Conservation (phyloP, 2,797 vertebrate genomes). For the Gambusia yucatana region DNA sequence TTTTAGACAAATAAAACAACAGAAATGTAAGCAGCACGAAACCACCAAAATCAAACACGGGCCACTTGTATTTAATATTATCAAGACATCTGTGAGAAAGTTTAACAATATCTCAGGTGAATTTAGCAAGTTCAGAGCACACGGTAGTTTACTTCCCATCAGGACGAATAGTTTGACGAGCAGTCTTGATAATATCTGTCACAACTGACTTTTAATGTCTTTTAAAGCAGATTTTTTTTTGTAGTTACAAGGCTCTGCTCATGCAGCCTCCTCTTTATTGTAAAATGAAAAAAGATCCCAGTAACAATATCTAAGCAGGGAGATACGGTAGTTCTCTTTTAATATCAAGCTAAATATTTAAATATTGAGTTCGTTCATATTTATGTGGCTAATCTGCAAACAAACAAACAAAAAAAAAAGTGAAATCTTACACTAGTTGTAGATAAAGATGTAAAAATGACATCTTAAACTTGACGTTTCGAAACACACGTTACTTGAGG, state of each 20-base stretch:
- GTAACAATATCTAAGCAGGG: constrained; percentile 47
- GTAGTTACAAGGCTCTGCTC: constrained; percentile 67
- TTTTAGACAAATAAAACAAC: constrained; percentile 65
- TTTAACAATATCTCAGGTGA: constrained; percentile 47
- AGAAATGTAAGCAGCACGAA: constrained; percentile 74
- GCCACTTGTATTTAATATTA: constrained; percentile 57
- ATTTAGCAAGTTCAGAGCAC: constrained; percentile 28
- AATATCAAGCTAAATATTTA: constrained; percentile 64
- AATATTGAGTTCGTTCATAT: constrained; percentile 47
- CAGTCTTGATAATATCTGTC: constrained; percentile 56
- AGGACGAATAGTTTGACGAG: constrained; percentile 23
- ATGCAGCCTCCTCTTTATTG: constrained; percentile 55
- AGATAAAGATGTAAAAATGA: constrained; percentile 50
- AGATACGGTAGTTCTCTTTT: constrained; percentile 48
- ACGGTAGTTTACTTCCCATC: constrained; percentile 23
- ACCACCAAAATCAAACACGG: constrained; percentile 66
- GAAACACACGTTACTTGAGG: constrained; percentile 61
- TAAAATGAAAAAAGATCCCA: constrained; percentile 47
- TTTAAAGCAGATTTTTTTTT: constrained; percentile 50
- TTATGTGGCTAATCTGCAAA: constrained; percentile 67
- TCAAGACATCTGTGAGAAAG: constrained; percentile 47
- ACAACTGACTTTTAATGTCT: constrained; percentile 45
- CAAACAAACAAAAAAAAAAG: constrained; percentile 4
- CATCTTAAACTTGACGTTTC: constrained; percentile 42
- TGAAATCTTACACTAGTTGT: constrained; percentile 62